Base-by-base conservation (phyloP, 2,888 invertebrate genomes). In the Ctenicera cuprea region DNA sequence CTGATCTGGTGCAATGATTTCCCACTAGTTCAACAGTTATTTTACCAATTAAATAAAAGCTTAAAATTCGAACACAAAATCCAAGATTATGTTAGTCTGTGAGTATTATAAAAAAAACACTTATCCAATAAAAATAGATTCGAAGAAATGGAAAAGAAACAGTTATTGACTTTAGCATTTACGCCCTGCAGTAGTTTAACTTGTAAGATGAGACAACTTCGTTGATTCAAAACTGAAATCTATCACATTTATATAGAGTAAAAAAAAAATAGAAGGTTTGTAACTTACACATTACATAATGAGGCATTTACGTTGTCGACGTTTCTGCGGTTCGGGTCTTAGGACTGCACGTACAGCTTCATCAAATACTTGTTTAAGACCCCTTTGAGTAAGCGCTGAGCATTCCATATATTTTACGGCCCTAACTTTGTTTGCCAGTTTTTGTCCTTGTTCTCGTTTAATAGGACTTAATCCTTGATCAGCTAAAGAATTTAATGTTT, bases 331-430 rank as follows among this genome's bases (percentile, higher is more conserved):
- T 88, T 98, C 97, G 65, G 99, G 99, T 90, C 97, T 92, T 84
- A 99, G 90, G 79, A 99, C 99, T 73, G 98, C 97, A 82, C 99
- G 92, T 41, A 99, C 99, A 33, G 99, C 98, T 90, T 99, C 99
- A 85, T 99, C 98, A 89, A 99, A 99, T 72, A 99, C 99, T 91
- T 97, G 97, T 88, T 98, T 97, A 71, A 99, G 91, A 77, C 99
- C 99, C 85, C 98, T 93, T 88, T 99, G 99, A 82, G 99, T 99
- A 80, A 99, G 90, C 74, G 99, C 99, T 68, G 99, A 99, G 89
- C 99, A 99, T 90, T 99, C 99, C 94, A 99, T 96, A 87, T 99
- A 99, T 90, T 97, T 98, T 71, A 98, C 97, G 80, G 99, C 99
- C 87, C 98, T 92, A 85, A 99, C 96, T 93, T 98, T 99, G 87